phyloP scores from a whole-genome alignment of 2,113 vertebrate genomes.

The Melanerpes aurifrons region DNA sequence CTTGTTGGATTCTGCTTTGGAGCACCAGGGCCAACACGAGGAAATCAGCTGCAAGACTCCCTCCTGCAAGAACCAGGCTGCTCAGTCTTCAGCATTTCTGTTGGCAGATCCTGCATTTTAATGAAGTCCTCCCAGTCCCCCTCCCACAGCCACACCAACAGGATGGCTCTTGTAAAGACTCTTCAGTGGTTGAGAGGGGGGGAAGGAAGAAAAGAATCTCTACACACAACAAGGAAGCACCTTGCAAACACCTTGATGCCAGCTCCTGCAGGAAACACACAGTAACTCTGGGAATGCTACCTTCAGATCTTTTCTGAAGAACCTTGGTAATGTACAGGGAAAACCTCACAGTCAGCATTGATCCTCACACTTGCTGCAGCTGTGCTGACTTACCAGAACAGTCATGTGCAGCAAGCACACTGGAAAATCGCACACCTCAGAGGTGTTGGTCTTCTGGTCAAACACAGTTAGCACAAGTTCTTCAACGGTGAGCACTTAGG shows the following conservation, averaged over 20 bases:
- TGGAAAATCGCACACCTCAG: not conserved
- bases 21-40: accelerated
- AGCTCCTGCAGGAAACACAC: not conserved
- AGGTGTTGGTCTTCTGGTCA: not conserved
- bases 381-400: not conserved
- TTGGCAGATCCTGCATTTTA: not conserved
- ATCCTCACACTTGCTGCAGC: not conserved
- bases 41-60: not conserved
- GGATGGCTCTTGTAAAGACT: not conserved
- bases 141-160: not conserved
- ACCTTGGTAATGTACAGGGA: not conserved
- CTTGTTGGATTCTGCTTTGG: not conserved
- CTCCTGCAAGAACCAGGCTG: not conserved
- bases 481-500: accelerated
- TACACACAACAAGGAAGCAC: not conserved
- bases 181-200: accelerated
- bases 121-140: accelerated
- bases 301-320: constrained; percentile 10
- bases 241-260: not conserved
- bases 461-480: not conserved
- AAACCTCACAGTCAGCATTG: not conserved
- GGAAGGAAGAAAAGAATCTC: not conserved
- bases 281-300: not conserved
- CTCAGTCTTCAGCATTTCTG: not conserved
- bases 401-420: not conserved